Conservation (phyloP, 2,797 vertebrate genomes). For the Morus bassanus region DNA sequence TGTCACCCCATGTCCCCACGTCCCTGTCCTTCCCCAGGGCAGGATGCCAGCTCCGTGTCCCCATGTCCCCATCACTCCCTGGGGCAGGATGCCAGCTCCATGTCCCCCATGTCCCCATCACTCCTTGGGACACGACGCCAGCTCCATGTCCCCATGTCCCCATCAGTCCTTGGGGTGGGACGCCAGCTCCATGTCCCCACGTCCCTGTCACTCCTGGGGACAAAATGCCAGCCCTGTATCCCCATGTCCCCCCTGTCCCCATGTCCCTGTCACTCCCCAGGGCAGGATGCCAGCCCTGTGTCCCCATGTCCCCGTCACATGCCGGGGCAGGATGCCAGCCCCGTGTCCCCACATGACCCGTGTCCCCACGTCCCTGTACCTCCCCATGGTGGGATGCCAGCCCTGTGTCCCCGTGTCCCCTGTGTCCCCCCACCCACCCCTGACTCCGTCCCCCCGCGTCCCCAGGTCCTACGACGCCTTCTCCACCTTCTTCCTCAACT, state of each 20-base stretch:
- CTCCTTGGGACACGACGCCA: no score
- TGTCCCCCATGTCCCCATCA: no score
- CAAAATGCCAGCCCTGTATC: not conserved
- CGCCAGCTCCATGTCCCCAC: no score
- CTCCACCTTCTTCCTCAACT: conserved; percentile 91
- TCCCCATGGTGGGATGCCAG: not conserved
- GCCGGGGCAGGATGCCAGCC: no score
- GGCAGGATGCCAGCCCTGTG: no score
- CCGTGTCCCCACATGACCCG: not conserved
- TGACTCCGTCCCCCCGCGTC: not conserved
- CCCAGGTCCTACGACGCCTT: conserved; percentile 87
- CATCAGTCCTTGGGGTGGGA: no score
- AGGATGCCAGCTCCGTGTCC: no score
- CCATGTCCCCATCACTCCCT: no score
- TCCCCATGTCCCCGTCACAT: not conserved
- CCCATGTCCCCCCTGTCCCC: not conserved
- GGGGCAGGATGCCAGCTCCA: no score
- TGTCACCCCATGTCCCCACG: no score
- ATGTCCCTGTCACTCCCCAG: not conserved
- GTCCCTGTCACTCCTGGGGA: not conserved
- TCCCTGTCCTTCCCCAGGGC: no score
- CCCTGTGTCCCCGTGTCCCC: not conserved
- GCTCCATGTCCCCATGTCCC: no score
- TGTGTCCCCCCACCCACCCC: not conserved
- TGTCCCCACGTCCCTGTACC: not conserved